phyloP scores from a whole-genome alignment of 2,797 vertebrate genomes.

The Sebastes nivosus region DNA sequence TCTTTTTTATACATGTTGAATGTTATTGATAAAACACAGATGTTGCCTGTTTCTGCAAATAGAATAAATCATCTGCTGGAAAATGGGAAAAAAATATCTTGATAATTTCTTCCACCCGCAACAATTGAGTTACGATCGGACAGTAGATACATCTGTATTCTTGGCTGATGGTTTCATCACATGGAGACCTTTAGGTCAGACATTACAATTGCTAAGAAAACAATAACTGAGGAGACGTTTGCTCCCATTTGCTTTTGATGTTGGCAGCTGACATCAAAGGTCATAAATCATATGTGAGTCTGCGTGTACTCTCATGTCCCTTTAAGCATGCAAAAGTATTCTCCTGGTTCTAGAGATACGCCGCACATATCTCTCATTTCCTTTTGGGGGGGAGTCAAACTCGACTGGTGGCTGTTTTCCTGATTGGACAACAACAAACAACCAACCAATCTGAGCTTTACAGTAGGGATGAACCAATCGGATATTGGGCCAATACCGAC shows the following conservation, averaged over 20 bases:
- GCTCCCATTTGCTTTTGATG: conserved; percentile 16
- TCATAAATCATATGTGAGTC: not conserved
- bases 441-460: not conserved
- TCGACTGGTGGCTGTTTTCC: not conserved
- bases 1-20: conserved; percentile 79
- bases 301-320: not conserved
- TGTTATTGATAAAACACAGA: conserved; percentile 83
- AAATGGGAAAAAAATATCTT: conserved; percentile 68
- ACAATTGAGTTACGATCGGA: conserved; percentile 42
- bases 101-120: conserved; percentile 69
- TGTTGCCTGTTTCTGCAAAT: conserved; percentile 81
- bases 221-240: conserved; percentile 1
- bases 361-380: not conserved
- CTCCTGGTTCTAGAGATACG: not conserved
- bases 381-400: not conserved
- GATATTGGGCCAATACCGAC: too few relatives aligned
- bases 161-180: conserved; percentile 47
- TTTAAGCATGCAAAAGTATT: not conserved
- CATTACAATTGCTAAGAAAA: conserved; percentile 16
- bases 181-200: conserved; percentile 31
- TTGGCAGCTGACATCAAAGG: conserved; percentile 7
- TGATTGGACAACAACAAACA: not conserved
- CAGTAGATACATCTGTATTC: conserved; percentile 24
- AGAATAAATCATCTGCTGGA: conserved; percentile 81
- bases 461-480: not conserved